Conservation (phyloP, 1,140 invertebrate genomes). For the Drosophila arizonae region DNA sequence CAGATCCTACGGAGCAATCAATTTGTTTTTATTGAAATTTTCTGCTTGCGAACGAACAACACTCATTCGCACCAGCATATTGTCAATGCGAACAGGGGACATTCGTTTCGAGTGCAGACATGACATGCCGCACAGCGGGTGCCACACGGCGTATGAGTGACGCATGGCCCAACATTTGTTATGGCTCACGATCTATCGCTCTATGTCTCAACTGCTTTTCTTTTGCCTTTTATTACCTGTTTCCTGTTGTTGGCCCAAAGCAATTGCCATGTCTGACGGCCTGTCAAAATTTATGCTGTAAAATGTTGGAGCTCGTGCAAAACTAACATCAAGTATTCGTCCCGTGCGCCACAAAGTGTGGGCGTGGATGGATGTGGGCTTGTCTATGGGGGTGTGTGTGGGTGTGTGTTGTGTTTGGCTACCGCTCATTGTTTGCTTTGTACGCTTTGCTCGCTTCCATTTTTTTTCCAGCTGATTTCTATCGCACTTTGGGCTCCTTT, state of each 20-base stretch:
- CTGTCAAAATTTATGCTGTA: conserved; percentile 70
- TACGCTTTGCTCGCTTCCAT: conserved; percentile 40
- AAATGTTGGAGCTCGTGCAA: conserved; percentile 43
- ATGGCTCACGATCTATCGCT: conserved; percentile 51
- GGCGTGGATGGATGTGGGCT: background rate
- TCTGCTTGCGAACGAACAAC: conserved; percentile 17
- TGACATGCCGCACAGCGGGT: conserved; percentile 47
- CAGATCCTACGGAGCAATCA: conserved; percentile 74
- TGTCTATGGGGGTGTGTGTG: background rate
- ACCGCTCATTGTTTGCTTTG: conserved; percentile 16
- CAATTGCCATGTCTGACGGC: conserved; percentile 40
- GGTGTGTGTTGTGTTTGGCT: conserved; percentile 12
- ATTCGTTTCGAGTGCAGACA: conserved; percentile 60
- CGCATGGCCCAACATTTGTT: conserved; percentile 74
- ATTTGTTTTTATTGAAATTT: conserved; percentile 80
- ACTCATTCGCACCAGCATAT: background rate
- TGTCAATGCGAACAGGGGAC: conserved; percentile 62
- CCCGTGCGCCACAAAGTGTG: background rate
- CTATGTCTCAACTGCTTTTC: conserved; percentile 19
- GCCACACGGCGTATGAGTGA: conserved; percentile 71
- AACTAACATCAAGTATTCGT: conserved; percentile 61
- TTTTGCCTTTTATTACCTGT: conserved; percentile 60
- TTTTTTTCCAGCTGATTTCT: conserved; percentile 73
- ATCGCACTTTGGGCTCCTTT: conserved; percentile 65
- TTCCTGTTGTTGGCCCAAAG: conserved; percentile 53